Evolutionary conservation across 2,797 vertebrate genomes (phyloP), one percentile per base, ranked within the genome.

Genomic region (Pseudomugil gertrudae): DNA sequence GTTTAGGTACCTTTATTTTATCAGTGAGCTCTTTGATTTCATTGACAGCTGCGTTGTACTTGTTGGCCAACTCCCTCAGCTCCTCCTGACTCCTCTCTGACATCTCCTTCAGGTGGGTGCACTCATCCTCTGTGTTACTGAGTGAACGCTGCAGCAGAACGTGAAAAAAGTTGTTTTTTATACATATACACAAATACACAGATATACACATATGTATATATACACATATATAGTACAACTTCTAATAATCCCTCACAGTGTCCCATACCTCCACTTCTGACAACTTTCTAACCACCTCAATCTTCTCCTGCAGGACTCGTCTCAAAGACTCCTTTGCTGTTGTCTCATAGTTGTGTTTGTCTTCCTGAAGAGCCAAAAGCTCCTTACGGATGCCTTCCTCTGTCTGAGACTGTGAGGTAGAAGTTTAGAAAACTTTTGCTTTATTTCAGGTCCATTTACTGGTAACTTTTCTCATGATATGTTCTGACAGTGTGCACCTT

Each of bases 121-220:
- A 99, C 94, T 99, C 98, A 72, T 99, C 98, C 90, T 99, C 98
- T 0, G 98, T 98, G 91, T 99, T 99, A 82, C 98, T 98, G 79
- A 99, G 95, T 55, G 96, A 96, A 80, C 98, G 90, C 98, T 99
- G 92, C 61, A 35, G 5, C 10, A 73, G 5, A 21, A 17, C 26
- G 5, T 0, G 7, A 17, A 19, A 40, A 19, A 19, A 19, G 7
- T 17, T 17, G 10, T 38, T 15, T 17, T 15, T 11, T 5, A 36
- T 10, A 9, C 7, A 14, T 36, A 8, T 38, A 0, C 21, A 26
- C 45, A 51, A 26, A 26, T 11, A 21, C n/a, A n/a, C n/a, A n/a
- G n/a, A n/a, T n/a, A n/a, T n/a, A n/a, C n/a, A n/a, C n/a, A n/a
- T n/a, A n/a, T n/a, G n/a, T n/a, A n/a, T n/a, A n/a, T n/a, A 11